These are phyloP conservation scores for Hyppa rectilinea DNA, from an alignment of 2,888 invertebrate species.

Conservation along the genomic window DNA sequence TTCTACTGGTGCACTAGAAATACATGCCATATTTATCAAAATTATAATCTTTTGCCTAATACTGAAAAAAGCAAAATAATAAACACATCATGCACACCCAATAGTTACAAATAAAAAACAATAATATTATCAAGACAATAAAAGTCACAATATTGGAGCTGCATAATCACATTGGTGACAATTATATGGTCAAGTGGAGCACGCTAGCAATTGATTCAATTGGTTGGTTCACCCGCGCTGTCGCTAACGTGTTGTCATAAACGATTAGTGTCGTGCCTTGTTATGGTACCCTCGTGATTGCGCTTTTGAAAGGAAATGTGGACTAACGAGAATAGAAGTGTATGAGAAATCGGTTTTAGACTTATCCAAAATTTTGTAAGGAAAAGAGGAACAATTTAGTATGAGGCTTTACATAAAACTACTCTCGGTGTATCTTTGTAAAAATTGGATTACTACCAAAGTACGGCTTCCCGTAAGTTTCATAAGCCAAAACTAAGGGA, in stretches of 20 bases:
- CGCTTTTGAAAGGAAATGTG: constrained; percentile 46
- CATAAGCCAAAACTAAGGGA: background rate
- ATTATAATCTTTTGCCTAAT: background rate
- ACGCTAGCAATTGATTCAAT: constrained; percentile 53
- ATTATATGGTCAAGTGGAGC: constrained; percentile 54
- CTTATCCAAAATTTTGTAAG: background rate
- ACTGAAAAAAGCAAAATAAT: background rate
- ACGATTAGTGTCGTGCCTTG: constrained; percentile 50
- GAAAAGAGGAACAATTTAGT: background rate
- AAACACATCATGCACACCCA: background rate
- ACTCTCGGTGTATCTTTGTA: background rate
- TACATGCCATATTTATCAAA: background rate
- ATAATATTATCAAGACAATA: constrained; percentile 33
- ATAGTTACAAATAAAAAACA: constrained; percentile 1
- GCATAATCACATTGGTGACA: constrained; percentile 44
- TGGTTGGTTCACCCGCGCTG: constrained; percentile 49
- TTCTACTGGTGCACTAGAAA: background rate
- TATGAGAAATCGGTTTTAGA: background rate
- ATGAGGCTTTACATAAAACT: background rate
- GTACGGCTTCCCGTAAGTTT: no score
- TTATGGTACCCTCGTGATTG: constrained; percentile 36
- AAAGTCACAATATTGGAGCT: constrained; percentile 27
- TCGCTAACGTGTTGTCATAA: constrained; percentile 43
- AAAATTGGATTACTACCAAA: background rate
- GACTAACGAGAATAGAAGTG: constrained; percentile 1